Evolutionary conservation across 2,888 invertebrate species (phyloP).

Genomic region (Maniola hyperantus): DNA sequence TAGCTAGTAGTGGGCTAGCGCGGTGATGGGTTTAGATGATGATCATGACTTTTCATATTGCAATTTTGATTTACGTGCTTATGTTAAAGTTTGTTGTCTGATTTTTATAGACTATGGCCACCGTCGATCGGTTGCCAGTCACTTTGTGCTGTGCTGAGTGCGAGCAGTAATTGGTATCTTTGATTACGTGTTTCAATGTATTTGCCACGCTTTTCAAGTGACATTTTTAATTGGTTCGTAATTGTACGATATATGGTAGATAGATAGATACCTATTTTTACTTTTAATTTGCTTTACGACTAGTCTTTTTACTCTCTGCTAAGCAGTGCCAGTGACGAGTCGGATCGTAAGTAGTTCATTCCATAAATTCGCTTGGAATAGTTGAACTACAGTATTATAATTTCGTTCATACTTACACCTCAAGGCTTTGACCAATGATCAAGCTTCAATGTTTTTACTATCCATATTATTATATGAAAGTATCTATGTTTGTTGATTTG

Average conservation of each 20-base stretch:
- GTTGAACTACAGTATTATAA: too few relatives aligned
- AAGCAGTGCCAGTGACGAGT: background rate
- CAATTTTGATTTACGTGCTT: background rate
- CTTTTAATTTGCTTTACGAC: too few relatives aligned
- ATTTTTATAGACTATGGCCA: slow-evolving; percentile 34
- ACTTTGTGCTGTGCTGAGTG: slow-evolving; percentile 41
- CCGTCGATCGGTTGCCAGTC: slow-evolving; percentile 40
- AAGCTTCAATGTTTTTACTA: too few relatives aligned
- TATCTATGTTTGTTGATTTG: too few relatives aligned
- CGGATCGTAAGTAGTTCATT: too few relatives aligned
- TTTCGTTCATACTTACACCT: too few relatives aligned
- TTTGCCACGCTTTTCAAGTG: slow-evolving; percentile 38
- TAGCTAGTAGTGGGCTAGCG: too few relatives aligned
- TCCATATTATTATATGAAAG: too few relatives aligned
- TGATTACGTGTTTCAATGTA: slow-evolving; percentile 50
- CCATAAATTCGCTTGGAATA: too few relatives aligned
- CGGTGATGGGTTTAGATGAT: too few relatives aligned
- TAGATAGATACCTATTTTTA: background rate
- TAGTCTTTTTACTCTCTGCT: too few relatives aligned
- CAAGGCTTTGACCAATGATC: too few relatives aligned
- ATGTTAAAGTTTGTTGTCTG: slow-evolving; percentile 13
- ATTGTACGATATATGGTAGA: slow-evolving; percentile 14
- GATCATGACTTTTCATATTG: background rate
- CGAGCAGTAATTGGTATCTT: slow-evolving; percentile 60
- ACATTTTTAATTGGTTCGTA: slow-evolving; percentile 42